Base-by-base conservation (phyloP, 2,888 invertebrate species). In the Apotomis capreana region DNA sequence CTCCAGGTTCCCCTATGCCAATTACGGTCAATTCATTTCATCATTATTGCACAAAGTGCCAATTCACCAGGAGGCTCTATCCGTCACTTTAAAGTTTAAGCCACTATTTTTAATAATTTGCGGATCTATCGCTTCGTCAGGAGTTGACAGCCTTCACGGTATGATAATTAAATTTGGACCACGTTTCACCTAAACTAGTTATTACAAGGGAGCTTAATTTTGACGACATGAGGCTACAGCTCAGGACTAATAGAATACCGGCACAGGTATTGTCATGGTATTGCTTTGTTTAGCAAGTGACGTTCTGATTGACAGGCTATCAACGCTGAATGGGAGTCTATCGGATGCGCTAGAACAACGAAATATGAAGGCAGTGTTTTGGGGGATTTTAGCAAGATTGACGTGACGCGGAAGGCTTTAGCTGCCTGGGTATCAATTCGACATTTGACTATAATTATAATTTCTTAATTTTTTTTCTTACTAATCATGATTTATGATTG, bases 81-180 rank as follows among this genome's bases (percentile, higher is more conserved):
- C 1, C 0, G 15, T 15, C 15, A 15, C 26, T 26, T 26, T 26
- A 26, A 26, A 26, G 26, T 26, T 26, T 26, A 26, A 26, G 26
- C 26, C 2, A 26, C 26, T 52, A 13, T 62, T 36, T 52, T 51
- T 37, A 37, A 52, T 51, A 62, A 9, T 62, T 62, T 40, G 40
- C 13, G n/a, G 36, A 44, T 55, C 9, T 54, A 57, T 49, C 55
- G 26, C 36, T 51, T 3, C 51, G 44, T 37, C 49, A 59, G 40
- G 4, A 49, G 15, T 10, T 67, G 51, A 54, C 70, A 64, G 44
- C 54, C n/a, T 57, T 44, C 40, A 44, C 8, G 26, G 15, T 54
- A 60, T 64, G 51, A 64, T 64, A 64, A 70, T 70, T 54, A 46
- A 59, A 64, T 64, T 59, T 40, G 52, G 46, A 52, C 46, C 64